phyloP scores from a whole-genome alignment of 2,113 vertebrate genomes.

The Platysteira castanea region DNA sequence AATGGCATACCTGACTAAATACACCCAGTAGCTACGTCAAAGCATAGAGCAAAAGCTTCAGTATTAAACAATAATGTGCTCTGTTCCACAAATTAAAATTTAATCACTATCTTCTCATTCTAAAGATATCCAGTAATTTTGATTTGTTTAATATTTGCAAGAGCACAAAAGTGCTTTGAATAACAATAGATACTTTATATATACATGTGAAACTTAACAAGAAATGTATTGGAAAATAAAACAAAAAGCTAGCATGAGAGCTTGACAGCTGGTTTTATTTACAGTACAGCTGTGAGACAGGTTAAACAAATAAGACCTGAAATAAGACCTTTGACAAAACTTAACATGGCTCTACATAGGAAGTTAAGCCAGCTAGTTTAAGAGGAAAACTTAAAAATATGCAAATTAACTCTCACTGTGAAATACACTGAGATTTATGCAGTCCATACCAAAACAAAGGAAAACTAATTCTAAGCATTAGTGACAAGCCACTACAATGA shows the following conservation, averaged over 20 bases:
- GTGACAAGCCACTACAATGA: neutral
- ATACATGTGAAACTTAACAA: neutral
- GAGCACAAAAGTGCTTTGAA: neutral
- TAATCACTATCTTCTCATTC: neutral
- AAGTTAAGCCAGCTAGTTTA: neutral
- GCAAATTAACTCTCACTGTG: neutral
- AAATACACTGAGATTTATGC: neutral
- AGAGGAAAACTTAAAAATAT: neutral
- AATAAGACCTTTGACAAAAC: neutral
- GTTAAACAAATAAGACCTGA: neutral
- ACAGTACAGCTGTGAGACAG: neutral
- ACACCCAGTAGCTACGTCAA: neutral
- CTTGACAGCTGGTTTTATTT: neutral
- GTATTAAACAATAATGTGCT: neutral
- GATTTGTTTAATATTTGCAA: neutral
- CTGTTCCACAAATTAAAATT: neutral
- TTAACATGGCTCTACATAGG: neutral
- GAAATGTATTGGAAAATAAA: neutral
- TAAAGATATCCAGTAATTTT: neutral
- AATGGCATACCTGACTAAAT: neutral
- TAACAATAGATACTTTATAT: neutral
- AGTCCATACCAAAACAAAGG: neutral
- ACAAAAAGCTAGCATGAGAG: neutral
- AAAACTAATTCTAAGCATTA: neutral
- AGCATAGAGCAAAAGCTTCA: neutral